Evolutionary conservation across 2,113 vertebrate species (phyloP).

Genomic region (Puffinus mauretanicus): DNA sequence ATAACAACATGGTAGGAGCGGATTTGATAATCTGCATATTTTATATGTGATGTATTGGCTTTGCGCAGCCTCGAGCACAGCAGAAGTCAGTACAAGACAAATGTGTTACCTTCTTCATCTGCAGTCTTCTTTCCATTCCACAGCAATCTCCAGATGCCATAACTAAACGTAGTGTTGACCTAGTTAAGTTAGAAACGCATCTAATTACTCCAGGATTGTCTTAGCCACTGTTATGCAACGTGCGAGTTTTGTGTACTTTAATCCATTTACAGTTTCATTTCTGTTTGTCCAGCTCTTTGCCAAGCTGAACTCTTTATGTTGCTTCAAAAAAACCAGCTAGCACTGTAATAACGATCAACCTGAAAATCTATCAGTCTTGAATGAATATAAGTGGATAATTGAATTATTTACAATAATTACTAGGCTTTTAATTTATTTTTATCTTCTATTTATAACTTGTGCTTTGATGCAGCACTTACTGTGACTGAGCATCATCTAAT

Average conservation of each 20-base stretch:
- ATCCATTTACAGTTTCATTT: background rate
- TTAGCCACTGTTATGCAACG: background rate
- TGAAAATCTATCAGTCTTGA: conserved; percentile 38
- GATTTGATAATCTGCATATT: conserved; percentile 4
- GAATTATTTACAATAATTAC: conserved; percentile 1
- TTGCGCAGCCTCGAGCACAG: background rate
- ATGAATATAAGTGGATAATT: conserved; percentile 19
- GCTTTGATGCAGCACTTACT: background rate
- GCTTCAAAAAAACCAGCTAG: background rate
- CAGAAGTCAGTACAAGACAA: background rate
- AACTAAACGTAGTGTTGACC: background rate
- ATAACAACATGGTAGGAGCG: background rate
- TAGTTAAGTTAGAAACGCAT: background rate
- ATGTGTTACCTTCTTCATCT: conserved; percentile 14
- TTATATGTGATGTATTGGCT: background rate
- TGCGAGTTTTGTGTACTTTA: background rate
- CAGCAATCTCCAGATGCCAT: background rate
- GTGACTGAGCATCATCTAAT: background rate
- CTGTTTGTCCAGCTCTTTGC: background rate
- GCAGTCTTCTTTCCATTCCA: background rate
- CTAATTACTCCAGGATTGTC: background rate
- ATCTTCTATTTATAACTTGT: conserved; percentile 33
- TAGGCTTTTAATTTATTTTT: conserved; percentile 51
- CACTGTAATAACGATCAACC: background rate
- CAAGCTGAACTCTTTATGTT: background rate